phyloP scores from a whole-genome alignment of 2,888 invertebrate genomes.

The Melieria omissa region DNA sequence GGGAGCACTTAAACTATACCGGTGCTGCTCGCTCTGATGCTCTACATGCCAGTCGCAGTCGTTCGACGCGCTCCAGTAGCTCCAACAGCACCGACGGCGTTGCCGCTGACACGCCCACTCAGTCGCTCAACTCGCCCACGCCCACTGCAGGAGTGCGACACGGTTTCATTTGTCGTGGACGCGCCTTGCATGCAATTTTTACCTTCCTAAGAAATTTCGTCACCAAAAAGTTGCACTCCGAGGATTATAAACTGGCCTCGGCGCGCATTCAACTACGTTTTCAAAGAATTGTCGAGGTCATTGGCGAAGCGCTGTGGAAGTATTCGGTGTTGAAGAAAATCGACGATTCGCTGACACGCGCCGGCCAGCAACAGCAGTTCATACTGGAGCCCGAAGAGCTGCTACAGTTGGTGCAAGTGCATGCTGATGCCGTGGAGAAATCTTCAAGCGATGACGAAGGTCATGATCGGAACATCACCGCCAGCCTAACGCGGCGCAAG shows the following conservation, averaged over 20 bases:
- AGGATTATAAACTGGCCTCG: conserved; percentile 58
- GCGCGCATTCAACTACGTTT: conserved; percentile 56
- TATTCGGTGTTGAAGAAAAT: conserved; percentile 60
- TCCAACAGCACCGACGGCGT: conserved; percentile 14
- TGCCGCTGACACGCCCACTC: neutral
- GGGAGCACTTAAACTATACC: conserved; percentile 58
- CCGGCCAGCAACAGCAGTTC: conserved; percentile 45
- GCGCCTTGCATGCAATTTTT: conserved; percentile 54
- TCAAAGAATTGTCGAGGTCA: conserved; percentile 56
- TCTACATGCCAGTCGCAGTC: conserved; percentile 46
- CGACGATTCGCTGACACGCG: conserved; percentile 46
- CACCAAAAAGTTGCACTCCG: conserved; percentile 61
- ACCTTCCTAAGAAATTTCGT: conserved; percentile 58
- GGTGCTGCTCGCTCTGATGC: neutral
- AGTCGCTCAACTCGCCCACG: conserved; percentile 22
- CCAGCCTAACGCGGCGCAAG: conserved; percentile 58
- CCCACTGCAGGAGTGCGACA: conserved; percentile 32
- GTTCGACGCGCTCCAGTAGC: conserved; percentile 24
- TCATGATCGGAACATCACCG: conserved; percentile 55
- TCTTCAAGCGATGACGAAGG: conserved; percentile 64
- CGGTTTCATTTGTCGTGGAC: conserved; percentile 59
- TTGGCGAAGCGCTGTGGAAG: conserved; percentile 63
- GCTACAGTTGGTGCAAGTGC: conserved; percentile 58
- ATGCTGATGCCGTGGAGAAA: conserved; percentile 54
- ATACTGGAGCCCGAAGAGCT: conserved; percentile 58